A percentile compares a stretch with the other conserved stretches of the same genome.
Conservation (phyloP, 2,113 vertebrate species). For the Todiramphus chloris region DNA sequence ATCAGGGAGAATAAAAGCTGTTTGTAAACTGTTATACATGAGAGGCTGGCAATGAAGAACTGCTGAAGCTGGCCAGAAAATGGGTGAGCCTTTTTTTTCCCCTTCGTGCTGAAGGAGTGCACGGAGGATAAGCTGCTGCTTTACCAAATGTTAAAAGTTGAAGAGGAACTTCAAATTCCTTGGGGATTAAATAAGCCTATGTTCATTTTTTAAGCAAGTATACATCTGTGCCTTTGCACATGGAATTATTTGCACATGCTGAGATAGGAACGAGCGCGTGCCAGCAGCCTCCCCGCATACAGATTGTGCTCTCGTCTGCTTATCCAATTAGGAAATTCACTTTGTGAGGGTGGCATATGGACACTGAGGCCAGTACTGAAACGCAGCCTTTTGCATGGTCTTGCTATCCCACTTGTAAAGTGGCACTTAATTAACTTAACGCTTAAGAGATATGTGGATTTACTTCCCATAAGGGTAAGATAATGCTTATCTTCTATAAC, state of each 20-base stretch:
- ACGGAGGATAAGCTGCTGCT: not conserved
- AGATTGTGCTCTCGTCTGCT: not conserved
- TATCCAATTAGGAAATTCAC: slow-evolving; percentile 26
- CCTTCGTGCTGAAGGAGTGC: not conserved
- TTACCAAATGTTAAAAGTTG: not conserved
- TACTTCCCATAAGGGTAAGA: slow-evolving; percentile 31
- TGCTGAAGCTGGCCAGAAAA: not conserved
- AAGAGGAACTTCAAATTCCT: not conserved
- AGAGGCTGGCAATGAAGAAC: not conserved
- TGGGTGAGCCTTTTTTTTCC: not conserved
- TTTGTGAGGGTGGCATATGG: not conserved
- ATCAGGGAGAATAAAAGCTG: not conserved
- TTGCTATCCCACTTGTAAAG: slow-evolving; percentile 17
- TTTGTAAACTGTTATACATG: not conserved
- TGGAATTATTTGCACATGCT: not conserved
- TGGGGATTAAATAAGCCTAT: not conserved
- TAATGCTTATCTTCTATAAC: slow-evolving; percentile 31
- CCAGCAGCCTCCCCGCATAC: not conserved
- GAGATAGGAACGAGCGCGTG: not conserved
- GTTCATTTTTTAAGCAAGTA: not conserved
- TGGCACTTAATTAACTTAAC: slow-evolving; percentile 43
- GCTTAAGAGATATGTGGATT: slow-evolving; percentile 32
- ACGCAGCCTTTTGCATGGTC: not conserved
- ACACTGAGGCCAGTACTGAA: not conserved
- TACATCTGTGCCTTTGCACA: not conserved